Conservation (phyloP, 2,113 vertebrate species). For the Bos taurus region DNA sequence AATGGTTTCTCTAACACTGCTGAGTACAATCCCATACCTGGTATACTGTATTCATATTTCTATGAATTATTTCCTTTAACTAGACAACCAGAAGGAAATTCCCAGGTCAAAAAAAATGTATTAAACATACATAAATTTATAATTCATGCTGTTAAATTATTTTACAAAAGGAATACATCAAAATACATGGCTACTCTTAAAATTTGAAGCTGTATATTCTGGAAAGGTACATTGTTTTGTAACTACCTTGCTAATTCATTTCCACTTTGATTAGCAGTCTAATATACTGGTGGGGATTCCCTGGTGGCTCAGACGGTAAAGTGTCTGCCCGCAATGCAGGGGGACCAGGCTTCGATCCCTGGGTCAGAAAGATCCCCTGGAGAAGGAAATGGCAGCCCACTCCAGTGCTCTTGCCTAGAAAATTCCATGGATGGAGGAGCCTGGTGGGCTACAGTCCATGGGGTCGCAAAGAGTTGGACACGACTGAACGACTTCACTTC, state of each 20-base stretch:
- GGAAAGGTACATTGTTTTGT: neutral
- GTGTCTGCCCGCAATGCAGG: too few relatives aligned
- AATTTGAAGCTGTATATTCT: neutral
- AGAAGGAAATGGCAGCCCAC: too few relatives aligned
- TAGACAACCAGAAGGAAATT: neutral
- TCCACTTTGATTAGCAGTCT: neutral
- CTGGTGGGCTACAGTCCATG: too few relatives aligned
- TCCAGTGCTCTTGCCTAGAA: too few relatives aligned
- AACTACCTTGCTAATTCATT: neutral
- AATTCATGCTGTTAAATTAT: neutral
- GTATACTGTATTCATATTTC: neutral
- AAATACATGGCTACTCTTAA: neutral
- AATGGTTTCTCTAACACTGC: neutral
- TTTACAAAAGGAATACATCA: neutral
- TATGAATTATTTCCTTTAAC: slow-evolving; percentile 7
- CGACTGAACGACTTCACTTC: too few relatives aligned
- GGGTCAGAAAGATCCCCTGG: too few relatives aligned
- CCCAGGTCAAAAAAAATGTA: neutral
- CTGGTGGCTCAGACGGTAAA: too few relatives aligned
- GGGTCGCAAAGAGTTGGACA: too few relatives aligned
- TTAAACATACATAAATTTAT: neutral
- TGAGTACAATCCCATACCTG: neutral
- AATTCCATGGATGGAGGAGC: too few relatives aligned
- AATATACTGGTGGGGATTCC: neutral
- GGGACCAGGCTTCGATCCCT: too few relatives aligned